Evolutionary conservation across 2,797 vertebrate species (phyloP), one percentile per base, ranked within the genome.

Genomic region (Phrynocephalus guinanensis): DNA sequence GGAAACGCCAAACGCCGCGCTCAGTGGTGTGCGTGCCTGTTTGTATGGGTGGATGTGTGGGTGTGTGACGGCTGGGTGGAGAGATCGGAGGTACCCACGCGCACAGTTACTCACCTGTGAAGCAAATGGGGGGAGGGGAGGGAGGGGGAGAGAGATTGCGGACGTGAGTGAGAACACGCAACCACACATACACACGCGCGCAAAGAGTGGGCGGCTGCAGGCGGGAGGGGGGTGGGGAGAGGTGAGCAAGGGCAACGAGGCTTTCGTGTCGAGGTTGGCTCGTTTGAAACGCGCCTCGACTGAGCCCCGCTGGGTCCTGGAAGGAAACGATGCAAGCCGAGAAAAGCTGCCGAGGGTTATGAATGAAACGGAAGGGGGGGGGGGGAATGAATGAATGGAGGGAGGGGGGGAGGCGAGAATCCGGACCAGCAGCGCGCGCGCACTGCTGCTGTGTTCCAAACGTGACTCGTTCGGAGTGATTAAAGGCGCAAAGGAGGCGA

Each of bases 401-500:
- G 79, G 26, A 81, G 0, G 78, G 78, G 10, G 33, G 5, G 44
- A 24, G 63, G n/a, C 38, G 30, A 56, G 77, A 18, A 79, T 28
- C 56, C 52, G n/a, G 79, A 66, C 22, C 33, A 56, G 79, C 79
- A 48, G 56, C 18, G 60, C 60, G 13, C 60, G 15, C 60, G 60
- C 60, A 3, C 60, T 1, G 38, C 60, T 18, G 60, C 82, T 75
- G 70, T 56, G 79, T 90, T 71, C 80, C 3, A 18, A 0, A 18
- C 83, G 79, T 81, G 73, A 50, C 44, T 50, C 56, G 87, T 15
- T n/a, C 84, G 85, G 77, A 67, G 77, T 78, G 84, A 63, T 92
- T 86, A 90, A 89, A 91, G 70, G 56, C 33, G 79, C 70, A 30
- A 66, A 24, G 77, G 79, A 33, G 48, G 75, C 44, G 75, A 18